Evolutionary conservation across 2,797 vertebrate genomes (phyloP).

Genomic region (Garrulus glandarius): DNA sequence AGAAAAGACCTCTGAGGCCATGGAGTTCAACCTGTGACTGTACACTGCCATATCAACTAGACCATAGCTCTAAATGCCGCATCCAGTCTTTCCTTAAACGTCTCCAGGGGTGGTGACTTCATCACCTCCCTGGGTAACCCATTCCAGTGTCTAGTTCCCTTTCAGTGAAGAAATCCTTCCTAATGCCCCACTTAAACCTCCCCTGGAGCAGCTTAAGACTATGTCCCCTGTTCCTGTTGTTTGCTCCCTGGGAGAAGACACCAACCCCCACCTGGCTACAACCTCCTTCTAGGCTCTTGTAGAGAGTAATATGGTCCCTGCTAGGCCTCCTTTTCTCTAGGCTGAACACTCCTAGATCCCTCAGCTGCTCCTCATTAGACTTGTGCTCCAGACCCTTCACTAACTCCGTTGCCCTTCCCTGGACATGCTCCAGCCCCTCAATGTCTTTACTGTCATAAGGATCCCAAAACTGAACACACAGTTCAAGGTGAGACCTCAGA

Average conservation of each 20-base stretch:
- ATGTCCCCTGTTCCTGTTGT: too few species aligned
- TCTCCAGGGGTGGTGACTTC: neutral
- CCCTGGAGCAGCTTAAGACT: neutral
- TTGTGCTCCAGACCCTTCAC: neutral
- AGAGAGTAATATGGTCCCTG: neutral
- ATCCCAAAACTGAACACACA: neutral
- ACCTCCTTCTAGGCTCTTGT: neutral
- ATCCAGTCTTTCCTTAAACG: neutral
- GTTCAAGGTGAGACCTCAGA: neutral
- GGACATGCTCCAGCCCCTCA: neutral
- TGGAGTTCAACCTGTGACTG: neutral
- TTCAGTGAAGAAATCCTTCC: neutral
- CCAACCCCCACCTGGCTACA: neutral
- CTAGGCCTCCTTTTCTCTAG: too few species aligned
- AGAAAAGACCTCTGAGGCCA: neutral
- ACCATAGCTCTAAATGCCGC: neutral
- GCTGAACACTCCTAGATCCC: neutral
- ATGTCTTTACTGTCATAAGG: too few species aligned
- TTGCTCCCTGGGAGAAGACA: neutral
- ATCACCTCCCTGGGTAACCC: neutral
- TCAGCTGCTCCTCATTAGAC: neutral
- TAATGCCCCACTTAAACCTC: neutral
- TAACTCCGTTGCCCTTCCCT: rapidly evolving
- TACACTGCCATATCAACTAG: neutral
- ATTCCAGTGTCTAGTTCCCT: too few species aligned